Percentiles rank a stretch among this genome's conserved stretches.
Evolutionary conservation across 2,797 vertebrate genomes (phyloP).

Genomic region (Salmo trutta): DNA sequence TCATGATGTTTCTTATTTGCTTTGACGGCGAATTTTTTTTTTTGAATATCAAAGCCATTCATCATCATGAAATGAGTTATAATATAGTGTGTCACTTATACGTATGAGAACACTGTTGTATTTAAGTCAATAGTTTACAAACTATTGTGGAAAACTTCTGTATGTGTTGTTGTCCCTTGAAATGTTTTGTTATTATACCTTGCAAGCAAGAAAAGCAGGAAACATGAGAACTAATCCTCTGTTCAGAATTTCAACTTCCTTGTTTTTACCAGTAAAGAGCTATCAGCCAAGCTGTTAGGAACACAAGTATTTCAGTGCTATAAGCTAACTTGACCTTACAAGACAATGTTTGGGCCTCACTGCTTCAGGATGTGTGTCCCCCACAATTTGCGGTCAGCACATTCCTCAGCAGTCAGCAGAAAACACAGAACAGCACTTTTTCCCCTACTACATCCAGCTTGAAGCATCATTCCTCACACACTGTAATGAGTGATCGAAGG

Average conservation of each 20-base stretch:
- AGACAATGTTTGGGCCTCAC: constrained; percentile 27
- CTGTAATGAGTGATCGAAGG: neutral
- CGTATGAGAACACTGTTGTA: neutral
- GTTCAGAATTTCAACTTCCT: neutral
- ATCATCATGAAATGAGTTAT: neutral
- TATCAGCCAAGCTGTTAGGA: neutral
- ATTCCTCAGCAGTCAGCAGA: constrained; percentile 29
- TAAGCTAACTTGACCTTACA: neutral
- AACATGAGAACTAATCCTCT: neutral
- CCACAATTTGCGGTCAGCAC: neutral
- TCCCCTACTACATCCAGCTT: neutral
- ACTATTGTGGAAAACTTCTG: neutral
- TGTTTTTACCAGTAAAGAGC: neutral
- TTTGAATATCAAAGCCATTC: neutral
- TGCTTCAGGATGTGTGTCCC: neutral
- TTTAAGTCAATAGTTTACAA: neutral
- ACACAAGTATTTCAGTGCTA: neutral
- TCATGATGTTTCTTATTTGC: neutral
- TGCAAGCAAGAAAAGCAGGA: neutral
- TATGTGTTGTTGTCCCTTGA: neutral
- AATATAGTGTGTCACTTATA: neutral
- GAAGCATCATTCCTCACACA: neutral
- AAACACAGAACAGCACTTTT: neutral
- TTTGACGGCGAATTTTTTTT: neutral
- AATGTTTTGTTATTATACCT: neutral